These are phyloP conservation scores for Glossosoma conforme DNA, from an alignment of 1,140 invertebrate species.

Conservation along the genomic window DNA sequence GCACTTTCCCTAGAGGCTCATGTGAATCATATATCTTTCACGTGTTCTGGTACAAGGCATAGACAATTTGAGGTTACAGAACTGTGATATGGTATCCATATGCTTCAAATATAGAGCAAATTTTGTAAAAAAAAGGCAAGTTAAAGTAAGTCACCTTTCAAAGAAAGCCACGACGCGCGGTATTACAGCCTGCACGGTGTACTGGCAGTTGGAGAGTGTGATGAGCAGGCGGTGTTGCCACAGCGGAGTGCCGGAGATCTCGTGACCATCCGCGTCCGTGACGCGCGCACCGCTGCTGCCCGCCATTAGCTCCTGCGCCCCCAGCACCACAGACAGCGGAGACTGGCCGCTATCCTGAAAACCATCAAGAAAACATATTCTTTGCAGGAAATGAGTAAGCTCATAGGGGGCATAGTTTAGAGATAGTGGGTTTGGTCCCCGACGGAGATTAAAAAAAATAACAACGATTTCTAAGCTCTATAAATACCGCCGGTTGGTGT, in stretches of 20 bases:
- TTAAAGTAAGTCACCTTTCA: conserved; percentile 47
- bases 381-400: not conserved
- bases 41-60: no score
- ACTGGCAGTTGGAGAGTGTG: conserved; percentile 85
- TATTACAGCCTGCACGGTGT: conserved; percentile 70
- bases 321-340: conserved; percentile 43
- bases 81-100: no score
- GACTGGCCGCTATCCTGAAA: conserved; percentile 29
- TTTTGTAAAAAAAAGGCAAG: no score
- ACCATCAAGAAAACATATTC: not conserved
- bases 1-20: no score
- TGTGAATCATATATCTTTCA: no score
- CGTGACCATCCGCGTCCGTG: conserved; percentile 45
- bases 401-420: no score
- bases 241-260: conserved; percentile 50
- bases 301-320: conserved; percentile 33
- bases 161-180: conserved; percentile 62
- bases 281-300: conserved; percentile 9
- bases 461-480: no score
- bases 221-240: conserved; percentile 80
- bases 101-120: no score
- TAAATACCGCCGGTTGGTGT: no score
- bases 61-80: no score
- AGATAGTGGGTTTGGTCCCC: no score
- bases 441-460: no score